Base-by-base conservation (phyloP, 2,888 invertebrate species). In the Iselma pallidipennis region DNA sequence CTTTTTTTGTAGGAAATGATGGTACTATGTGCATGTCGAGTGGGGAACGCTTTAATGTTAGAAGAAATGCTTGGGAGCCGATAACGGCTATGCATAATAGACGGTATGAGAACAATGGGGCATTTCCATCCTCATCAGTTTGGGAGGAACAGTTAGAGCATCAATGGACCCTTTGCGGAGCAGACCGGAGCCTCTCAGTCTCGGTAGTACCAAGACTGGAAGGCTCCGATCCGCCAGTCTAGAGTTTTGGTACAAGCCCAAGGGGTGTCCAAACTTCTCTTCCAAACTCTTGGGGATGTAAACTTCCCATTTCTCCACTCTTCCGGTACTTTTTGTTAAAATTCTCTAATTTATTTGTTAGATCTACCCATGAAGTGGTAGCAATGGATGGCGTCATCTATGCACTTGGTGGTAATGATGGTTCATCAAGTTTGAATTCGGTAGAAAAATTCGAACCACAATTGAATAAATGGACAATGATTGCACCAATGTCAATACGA, bases 341-440 rank as follows among this genome's bases (percentile, higher is more conserved):
- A n/a, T n/a, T n/a, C n/a, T n/a, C n/a, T n/a, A n/a, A 37, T 42
- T 49, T 42, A 49, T 37, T 58, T 72, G 78, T 1, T 71, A 88
- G 89, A 72, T 89, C 89, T 25, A 89, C 89, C 0, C 89, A 89
- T 70, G 89, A 89, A 80, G 85, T 89, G 10, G 88, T 88, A 1
- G 85, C 86, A 59, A 85, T 88, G 59, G 88, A 87, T 60, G 87
- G 86, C 6, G 83, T 80, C 55, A 81, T 90, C 25, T 88, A 87
- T 71, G 88, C 89, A 0, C 75, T 90, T 33, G 90, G 90, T 25
- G 90, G 89, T 25, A 89, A 89, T 71, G 89, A 90, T 73, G 89
- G 90, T 21, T 88, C 87, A 59, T 88, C 88, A 3, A 89, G 88
- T 63, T 80, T 90, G 14, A 89, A 88, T 77, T 88, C 89, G 0